Base-by-base conservation (phyloP, 1,140 invertebrate species). In the Drosophila nikananu region DNA sequence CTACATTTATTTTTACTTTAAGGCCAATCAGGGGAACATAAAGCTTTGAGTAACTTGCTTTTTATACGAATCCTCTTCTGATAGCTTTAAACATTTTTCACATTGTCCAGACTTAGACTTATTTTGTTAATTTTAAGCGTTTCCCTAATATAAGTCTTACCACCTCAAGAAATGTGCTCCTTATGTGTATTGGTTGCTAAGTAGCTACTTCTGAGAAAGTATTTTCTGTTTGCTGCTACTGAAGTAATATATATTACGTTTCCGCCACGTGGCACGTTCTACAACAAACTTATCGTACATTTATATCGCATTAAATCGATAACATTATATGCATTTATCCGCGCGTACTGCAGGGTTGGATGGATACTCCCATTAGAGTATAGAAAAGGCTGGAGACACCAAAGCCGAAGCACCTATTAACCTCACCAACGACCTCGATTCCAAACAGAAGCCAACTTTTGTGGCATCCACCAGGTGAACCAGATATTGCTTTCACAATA, bases 211-310 rank as follows among this genome's bases (percentile, higher is more conserved):
- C 15, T 30, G 25, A 4, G 37, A 7, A 66, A n/a, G 27, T 49
- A 49, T 49, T 25, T 27, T 49, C 23, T 27, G 48, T 49, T 67
- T 37, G 44, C 17, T 42, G 46, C 13, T 52, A 13, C 37, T 25
- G 21, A n/a, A 23, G 64, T 23, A 44, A 13, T 23, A n/a, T 17
- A 17, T 37, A 73, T 73, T 44, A 73, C 48, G 73, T 52, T 84
- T 77, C 63, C 77, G 81, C 60, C 48, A 35, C 23, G 77, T 73
- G 19, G 71, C 51, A 71, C 27, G 73, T 77, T 27, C 58, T 41
- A 70, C 37, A 39, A 42, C 23, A 30, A 15, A n/a, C 27, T 5
- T 25, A 13, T 9, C 13, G 32, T 48, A 49, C 48, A 64, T 42
- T 48, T 54, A 63, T 63, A 44, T 59, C 21, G 23, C 44, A 27